Conservation (phyloP, 1,140 invertebrate genomes). For the Odontomachus brunneus region DNA sequence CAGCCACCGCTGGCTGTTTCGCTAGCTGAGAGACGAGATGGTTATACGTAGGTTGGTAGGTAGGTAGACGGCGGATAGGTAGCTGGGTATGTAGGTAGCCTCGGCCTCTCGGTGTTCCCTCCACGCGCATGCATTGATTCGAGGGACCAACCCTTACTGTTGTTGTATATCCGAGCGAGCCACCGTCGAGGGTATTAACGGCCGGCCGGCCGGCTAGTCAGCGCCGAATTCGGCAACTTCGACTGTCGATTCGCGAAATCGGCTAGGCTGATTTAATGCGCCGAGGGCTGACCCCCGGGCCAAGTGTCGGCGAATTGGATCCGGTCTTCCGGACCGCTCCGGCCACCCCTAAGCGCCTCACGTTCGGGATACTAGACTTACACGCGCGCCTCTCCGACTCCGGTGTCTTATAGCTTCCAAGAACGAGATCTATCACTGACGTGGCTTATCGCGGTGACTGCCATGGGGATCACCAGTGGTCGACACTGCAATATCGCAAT, state of each 20-base stretch:
- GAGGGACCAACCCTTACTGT: conserved; percentile 73
- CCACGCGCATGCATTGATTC: conserved; percentile 76
- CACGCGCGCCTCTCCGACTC: neutral
- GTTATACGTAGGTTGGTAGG: conserved; percentile 53
- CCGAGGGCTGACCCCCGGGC: conserved; percentile 20
- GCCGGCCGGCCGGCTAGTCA: conserved; percentile 13
- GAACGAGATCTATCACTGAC: no score
- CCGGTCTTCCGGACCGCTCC: neutral
- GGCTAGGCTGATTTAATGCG: conserved; percentile 28
- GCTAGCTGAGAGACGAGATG: conserved; percentile 56
- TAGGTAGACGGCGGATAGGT: conserved; percentile 34
- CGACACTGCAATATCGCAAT: no score
- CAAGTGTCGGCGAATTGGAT: conserved; percentile 43
- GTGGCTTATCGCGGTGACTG: no score
- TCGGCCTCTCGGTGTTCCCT: conserved; percentile 50
- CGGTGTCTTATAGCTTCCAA: neutral
- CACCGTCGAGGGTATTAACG: conserved; percentile 61
- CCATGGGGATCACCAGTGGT: no score
- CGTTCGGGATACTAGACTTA: neutral
- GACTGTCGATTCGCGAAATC: conserved; percentile 45
- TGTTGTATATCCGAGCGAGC: conserved; percentile 15
- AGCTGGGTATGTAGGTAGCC: conserved; percentile 61
- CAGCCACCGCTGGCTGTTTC: conserved; percentile 38
- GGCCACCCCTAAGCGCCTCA: neutral
- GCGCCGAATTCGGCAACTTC: conserved; percentile 46